Conservation (phyloP, 2,113 vertebrate genomes). For the Solenodon paradoxus region DNA sequence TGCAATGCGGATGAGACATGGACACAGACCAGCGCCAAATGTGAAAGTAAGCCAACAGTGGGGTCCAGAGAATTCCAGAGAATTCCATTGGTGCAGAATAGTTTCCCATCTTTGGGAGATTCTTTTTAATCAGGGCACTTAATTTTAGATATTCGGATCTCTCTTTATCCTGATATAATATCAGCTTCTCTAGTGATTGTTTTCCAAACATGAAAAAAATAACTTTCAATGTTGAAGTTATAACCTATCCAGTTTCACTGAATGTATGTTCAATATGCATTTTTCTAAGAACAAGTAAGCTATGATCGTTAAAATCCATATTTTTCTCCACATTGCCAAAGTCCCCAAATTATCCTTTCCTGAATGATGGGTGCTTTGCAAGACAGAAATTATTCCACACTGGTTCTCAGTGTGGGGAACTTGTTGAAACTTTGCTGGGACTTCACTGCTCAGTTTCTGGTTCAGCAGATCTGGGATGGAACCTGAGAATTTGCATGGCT, state of each 20-base stretch:
- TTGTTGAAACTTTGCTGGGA: not conserved
- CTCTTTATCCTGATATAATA: not conserved
- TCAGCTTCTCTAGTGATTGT: not conserved
- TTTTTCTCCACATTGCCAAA: not conserved
- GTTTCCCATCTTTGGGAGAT: not conserved
- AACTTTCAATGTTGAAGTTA: too few relatives aligned
- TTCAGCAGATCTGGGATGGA: not conserved
- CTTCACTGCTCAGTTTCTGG: not conserved
- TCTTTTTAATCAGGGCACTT: not conserved
- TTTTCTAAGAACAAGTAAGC: not conserved
- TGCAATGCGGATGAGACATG: conserved; percentile 94
- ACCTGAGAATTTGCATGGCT: not conserved
- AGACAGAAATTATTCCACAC: not conserved
- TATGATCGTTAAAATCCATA: not conserved
- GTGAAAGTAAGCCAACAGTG: conserved; percentile 89
- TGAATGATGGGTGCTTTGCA: not conserved
- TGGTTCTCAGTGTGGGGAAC: not conserved
- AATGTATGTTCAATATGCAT: not conserved
- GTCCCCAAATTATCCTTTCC: not conserved
- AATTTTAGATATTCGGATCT: not conserved
- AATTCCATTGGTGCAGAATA: rapidly evolving
- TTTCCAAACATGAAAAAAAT: not conserved
- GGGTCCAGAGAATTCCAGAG: not conserved
- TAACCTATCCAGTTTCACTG: not conserved
- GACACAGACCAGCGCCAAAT: conserved; percentile 88